Conservation (phyloP, 2,797 vertebrate genomes). For the Cyprinella venusta region DNA sequence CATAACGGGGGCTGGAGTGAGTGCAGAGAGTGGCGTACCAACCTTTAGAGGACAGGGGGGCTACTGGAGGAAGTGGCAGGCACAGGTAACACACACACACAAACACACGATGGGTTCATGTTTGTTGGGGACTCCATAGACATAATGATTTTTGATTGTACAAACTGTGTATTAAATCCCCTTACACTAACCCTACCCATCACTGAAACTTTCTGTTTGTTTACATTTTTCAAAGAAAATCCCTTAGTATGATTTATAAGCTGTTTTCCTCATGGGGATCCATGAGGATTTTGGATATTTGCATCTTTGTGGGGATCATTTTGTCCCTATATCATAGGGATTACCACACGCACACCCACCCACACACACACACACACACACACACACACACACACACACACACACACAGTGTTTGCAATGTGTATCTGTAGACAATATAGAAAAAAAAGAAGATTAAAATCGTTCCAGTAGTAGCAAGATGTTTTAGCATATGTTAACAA, state of each 20-base stretch:
- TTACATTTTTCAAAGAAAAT: no score
- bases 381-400: no score
- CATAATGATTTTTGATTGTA: background rate
- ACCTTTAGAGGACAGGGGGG: slow-evolving; percentile 95
- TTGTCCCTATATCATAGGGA: no score
- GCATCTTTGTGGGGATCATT: background rate
- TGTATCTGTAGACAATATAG: background rate
- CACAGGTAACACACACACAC: slow-evolving; percentile 78
- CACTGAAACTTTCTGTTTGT: no score
- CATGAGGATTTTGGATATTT: background rate
- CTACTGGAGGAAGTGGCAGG: slow-evolving; percentile 94
- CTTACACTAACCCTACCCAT: no score
- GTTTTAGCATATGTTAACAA: background rate
- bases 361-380: background rate
- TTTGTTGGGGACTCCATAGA: background rate
- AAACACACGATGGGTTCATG: background rate
- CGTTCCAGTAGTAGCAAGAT: background rate
- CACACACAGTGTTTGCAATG: background rate
- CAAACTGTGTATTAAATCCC: no score
- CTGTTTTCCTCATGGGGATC: background rate
- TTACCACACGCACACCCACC: background rate
- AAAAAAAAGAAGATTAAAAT: background rate
- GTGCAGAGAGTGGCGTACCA: slow-evolving; percentile 93
- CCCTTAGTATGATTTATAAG: no score
- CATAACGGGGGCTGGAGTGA: slow-evolving; percentile 92